A percentile compares a stretch with the other conserved stretches of the same genome.
These are phyloP conservation scores for Fratercula arctica DNA, from an alignment of 2,797 vertebrate species.

Conservation along the genomic window DNA sequence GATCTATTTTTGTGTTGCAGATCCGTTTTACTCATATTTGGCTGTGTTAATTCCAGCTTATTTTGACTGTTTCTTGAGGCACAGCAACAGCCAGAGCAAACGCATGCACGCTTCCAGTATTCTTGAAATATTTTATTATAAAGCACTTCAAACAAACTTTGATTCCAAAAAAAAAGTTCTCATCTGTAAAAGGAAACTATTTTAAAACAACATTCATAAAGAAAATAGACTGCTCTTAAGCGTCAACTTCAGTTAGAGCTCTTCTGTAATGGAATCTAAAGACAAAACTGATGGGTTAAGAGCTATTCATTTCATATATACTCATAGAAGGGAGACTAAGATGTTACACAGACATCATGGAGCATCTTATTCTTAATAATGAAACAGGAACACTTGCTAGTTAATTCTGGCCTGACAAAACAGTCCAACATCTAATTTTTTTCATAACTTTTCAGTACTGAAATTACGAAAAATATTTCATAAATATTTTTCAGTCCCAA, in stretches of 20 bases:
- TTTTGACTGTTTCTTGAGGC: background rate
- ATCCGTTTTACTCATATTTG: background rate
- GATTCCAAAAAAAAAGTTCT: background rate
- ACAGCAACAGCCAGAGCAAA: background rate
- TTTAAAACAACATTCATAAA: slow-evolving; percentile 41
- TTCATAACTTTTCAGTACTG: too few species aligned
- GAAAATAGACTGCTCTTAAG: slow-evolving; percentile 49
- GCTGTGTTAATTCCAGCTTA: background rate
- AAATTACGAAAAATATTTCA: too few species aligned
- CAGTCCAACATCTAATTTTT: slow-evolving; percentile 26
- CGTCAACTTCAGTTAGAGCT: slow-evolving; percentile 3
- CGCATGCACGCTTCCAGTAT: background rate
- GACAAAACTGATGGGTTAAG: background rate
- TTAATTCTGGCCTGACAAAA: slow-evolving; percentile 24
- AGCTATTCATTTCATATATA: background rate
- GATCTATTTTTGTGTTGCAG: background rate
- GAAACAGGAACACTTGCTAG: background rate
- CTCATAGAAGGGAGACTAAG: background rate
- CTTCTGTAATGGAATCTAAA: slow-evolving; percentile 4
- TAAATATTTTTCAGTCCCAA: slow-evolving; percentile 50
- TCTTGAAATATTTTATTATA: slow-evolving; percentile 60
- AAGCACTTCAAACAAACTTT: slow-evolving; percentile 52
- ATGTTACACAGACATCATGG: background rate
- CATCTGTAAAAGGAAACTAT: slow-evolving; percentile 36
- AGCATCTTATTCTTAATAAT: background rate